Evolutionary conservation across 92 coral and sea anemone species (phyloP).

Genomic region (Epizoanthus fatuus): DNA sequence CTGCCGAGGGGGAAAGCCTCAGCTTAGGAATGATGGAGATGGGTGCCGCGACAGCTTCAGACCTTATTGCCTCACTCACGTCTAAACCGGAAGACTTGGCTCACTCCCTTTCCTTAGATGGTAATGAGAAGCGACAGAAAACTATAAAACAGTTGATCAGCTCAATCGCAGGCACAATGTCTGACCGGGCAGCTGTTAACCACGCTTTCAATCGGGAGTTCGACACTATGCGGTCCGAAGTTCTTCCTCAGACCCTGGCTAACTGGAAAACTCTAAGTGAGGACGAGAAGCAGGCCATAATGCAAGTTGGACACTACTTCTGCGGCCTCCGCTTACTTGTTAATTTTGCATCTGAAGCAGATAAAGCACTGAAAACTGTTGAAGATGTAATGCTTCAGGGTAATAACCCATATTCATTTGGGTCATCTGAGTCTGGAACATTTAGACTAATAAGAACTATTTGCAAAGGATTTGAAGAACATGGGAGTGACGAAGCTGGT

Average conservation of each 20-base stretch:
- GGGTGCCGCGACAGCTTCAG: slow-evolving; percentile 13
- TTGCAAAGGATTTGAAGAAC: slow-evolving; percentile 6
- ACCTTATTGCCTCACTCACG: background rate
- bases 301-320: slow-evolving; percentile 5
- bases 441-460: background rate
- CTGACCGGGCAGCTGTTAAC: slow-evolving; percentile 12
- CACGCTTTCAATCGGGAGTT: slow-evolving; percentile 1
- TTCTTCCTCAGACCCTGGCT: background rate
- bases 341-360: slow-evolving; percentile 4
- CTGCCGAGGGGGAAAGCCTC: background rate
- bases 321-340: slow-evolving; percentile 4
- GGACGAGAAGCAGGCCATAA: background rate
- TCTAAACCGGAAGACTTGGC: background rate
- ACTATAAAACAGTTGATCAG: background rate
- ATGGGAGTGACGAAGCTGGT: slow-evolving; percentile 26
- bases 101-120: background rate
- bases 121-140: background rate
- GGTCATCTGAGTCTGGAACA: background rate
- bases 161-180: background rate
- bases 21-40: slow-evolving; percentile 4
- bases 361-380: slow-evolving; percentile 7
- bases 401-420: slow-evolving; percentile 9
- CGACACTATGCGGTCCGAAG: background rate
- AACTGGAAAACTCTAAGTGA: background rate
- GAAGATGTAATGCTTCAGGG: slow-evolving; percentile 4